Base-by-base conservation (phyloP, 2,888 invertebrate genomes). In the Parnassius orleans region DNA sequence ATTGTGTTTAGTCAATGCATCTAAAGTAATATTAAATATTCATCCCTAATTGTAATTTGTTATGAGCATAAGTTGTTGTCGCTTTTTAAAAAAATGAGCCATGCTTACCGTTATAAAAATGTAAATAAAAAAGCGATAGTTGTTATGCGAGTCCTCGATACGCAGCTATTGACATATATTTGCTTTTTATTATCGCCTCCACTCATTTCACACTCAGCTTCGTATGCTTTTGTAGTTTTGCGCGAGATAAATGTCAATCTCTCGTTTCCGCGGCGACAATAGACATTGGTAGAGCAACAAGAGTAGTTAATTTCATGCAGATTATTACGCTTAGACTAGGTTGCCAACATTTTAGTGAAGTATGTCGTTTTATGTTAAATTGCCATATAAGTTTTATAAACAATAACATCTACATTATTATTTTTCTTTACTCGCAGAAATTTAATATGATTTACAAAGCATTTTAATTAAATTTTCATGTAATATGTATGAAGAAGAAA, bases 231-330 rank as follows among this genome's bases (percentile, higher is more conserved):
- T 53, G 41, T 53, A 60, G 57, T 46, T 41, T 51, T 47, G 42
- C 14, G 33, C 59, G 46, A 54, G 51, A 59, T 59, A 42, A 59
- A 55, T 52, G 55, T 41, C 51, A 11, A 47, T 46, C 24, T 54
- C 48, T 41, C 50, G 42, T 54, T 24, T 43, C 54, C 60, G 24
- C 48, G 48, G n/a, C 33, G 51, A 58, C 58, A 47, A 58, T 59
- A 14, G 55, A 55, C n/a, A 59, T 44, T 41, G 53, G 9, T 33
- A 12, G 44, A 53, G 56, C 57, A 64, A 70, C 70, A 62, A 68
- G 64, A 65, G 65, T 63, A 57, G 60, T 68, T 72, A 76, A 77
- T 78, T 73, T 72, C 69, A 78, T 76, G 77, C 73, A 76, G 75
- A 78, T 77, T 73, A 69, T 59, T 65, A 33, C 33, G 33, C 33